phyloP scores from a whole-genome alignment of 2,113 vertebrate genomes.

The Oncorhynchus gorbuscha region DNA sequence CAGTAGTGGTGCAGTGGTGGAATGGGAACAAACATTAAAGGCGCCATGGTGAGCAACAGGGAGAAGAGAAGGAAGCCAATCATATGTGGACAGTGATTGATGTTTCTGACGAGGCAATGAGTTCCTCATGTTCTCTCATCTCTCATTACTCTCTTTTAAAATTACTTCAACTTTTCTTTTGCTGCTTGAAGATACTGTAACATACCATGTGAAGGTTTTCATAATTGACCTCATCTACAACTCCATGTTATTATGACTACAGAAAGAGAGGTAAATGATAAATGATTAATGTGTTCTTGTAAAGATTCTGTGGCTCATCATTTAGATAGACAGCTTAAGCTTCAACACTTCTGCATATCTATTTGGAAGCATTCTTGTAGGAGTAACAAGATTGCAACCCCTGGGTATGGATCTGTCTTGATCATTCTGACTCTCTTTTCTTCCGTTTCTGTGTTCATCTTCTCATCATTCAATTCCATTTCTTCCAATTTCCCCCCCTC shows the following conservation, averaged over 20 bases:
- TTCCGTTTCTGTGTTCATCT: constrained; percentile 3
- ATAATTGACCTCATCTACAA: too few species aligned
- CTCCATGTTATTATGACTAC: too few species aligned
- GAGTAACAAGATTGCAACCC: background rate
- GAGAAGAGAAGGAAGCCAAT: background rate
- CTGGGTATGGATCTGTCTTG: background rate
- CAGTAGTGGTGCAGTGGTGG: constrained; percentile 32
- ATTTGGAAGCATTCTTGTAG: background rate
- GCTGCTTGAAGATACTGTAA: too few species aligned
- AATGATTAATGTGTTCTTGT: too few species aligned
- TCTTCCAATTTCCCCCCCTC: background rate
- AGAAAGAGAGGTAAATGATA: too few species aligned
- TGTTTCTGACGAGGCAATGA: background rate
- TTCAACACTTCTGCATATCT: too few species aligned
- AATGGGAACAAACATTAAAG: background rate
- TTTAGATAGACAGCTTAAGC: too few species aligned
- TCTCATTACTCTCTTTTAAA: too few species aligned
- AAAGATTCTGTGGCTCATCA: too few species aligned
- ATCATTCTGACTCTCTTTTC: background rate
- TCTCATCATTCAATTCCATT: constrained; percentile 3
- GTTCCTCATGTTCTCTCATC: too few species aligned
- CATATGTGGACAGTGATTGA: background rate
- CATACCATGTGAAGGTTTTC: too few species aligned
- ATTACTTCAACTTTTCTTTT: background rate
- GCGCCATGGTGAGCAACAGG: background rate